Evolutionary conservation across 2,113 vertebrate genomes (phyloP).

Genomic region (Gopherus flavomarginatus): DNA sequence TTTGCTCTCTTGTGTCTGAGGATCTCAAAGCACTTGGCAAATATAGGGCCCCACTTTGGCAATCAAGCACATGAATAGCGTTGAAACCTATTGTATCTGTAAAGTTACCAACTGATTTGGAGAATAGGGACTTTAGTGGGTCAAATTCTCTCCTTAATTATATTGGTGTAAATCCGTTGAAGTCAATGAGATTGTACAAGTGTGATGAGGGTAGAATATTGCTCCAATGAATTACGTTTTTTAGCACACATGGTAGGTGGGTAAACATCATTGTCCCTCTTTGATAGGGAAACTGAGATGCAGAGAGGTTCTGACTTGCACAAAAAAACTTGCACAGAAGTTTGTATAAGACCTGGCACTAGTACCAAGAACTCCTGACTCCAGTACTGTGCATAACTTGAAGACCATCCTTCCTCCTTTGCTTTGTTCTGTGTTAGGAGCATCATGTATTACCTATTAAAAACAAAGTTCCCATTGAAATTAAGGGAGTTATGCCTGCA

Average conservation of each 20-base stretch:
- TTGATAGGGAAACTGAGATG: background rate
- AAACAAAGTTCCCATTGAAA: background rate
- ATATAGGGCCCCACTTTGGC: background rate
- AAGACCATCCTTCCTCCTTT: background rate
- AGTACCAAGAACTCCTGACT: background rate
- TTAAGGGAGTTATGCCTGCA: rapidly evolving
- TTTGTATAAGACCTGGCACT: background rate
- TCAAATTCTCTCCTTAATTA: background rate
- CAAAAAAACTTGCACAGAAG: background rate
- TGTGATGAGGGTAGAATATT: background rate
- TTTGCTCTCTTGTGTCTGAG: background rate
- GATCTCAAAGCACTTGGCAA: background rate
- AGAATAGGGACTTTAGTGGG: background rate
- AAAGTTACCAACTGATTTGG: background rate
- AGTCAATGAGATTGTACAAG: background rate
- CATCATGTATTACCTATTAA: background rate
- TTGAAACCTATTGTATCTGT: background rate
- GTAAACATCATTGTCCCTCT: background rate
- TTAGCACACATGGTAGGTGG: background rate
- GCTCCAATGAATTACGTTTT: background rate
- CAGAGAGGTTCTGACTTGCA: background rate
- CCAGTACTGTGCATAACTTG: background rate
- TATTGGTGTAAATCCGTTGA: background rate
- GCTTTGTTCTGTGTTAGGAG: background rate
- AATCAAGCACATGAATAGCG: background rate